Conservation (phyloP, 2,888 invertebrate species). For the Byasa hedistus region DNA sequence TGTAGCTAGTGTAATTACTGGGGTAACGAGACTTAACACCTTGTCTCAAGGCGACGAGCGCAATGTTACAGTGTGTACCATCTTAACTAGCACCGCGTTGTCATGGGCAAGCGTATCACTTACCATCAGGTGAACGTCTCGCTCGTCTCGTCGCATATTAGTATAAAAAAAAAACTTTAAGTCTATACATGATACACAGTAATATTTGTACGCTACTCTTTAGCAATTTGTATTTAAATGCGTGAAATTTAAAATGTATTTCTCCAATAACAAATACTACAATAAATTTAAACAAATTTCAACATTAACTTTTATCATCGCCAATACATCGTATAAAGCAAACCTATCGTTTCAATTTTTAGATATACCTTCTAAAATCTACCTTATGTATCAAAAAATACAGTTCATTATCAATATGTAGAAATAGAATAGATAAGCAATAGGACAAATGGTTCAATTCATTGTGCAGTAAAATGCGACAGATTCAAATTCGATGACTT, state of each 20-base stretch:
- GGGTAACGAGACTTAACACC: no score
- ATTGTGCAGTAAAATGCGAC: conserved; percentile 44
- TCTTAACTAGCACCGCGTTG: no score
- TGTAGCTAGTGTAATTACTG: no score
- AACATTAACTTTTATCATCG: conserved; percentile 22
- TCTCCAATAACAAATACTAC: conserved; percentile 9
- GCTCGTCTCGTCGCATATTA: no score
- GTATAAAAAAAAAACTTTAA: no score
- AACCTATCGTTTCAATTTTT: conserved; percentile 8
- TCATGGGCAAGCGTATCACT: no score
- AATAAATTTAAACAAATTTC: conserved; percentile 16
- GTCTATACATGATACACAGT: no score
- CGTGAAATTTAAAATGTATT: not conserved
- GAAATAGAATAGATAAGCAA: conserved; percentile 34
- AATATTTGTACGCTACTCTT: no score
- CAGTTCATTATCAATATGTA: conserved; percentile 20
- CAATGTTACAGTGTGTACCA: no score
- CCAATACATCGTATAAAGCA: conserved; percentile 14
- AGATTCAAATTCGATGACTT: conserved; percentile 7
- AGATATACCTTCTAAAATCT: conserved; percentile 1
- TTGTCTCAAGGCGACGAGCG: no score
- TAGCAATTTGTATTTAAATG: not conserved
- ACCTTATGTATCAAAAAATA: not conserved
- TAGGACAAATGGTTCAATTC: conserved; percentile 47
- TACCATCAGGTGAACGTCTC: no score